These are phyloP conservation scores for Bovichtus variegatus DNA, from an alignment of 2,797 vertebrate species.

Conservation along the genomic window DNA sequence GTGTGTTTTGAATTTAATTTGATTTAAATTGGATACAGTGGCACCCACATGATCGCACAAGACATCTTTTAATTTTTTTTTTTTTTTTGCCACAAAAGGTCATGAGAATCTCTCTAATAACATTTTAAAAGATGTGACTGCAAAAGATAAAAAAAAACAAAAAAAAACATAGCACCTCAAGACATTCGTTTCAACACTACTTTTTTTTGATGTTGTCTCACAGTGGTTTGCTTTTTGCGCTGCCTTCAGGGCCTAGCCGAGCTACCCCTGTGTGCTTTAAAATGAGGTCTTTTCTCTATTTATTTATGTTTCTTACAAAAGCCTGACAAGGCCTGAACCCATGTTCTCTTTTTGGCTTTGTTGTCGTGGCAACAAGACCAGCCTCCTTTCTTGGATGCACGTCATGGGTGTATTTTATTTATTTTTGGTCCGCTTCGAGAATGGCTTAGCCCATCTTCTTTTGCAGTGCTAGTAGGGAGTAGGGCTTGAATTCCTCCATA, in stretches of 20 bases:
- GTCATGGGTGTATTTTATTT: slow-evolving; percentile 58
- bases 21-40: not conserved
- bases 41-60: not conserved
- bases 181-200: slow-evolving; percentile 43
- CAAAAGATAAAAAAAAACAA: slow-evolving; percentile 32
- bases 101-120: slow-evolving; percentile 43
- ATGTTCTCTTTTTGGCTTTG: slow-evolving; percentile 67
- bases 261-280: slow-evolving; percentile 71
- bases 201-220: slow-evolving; percentile 60
- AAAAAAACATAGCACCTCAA: slow-evolving; percentile 43
- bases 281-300: slow-evolving; percentile 75
- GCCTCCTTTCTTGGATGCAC: slow-evolving; percentile 32
- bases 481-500: slow-evolving; percentile 47
- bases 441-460: slow-evolving; percentile 56
- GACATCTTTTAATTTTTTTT: not conserved
- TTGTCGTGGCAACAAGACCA: slow-evolving; percentile 60
- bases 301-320: slow-evolving; percentile 81
- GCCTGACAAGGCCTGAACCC: slow-evolving; percentile 66
- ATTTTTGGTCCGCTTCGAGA: slow-evolving; percentile 27
- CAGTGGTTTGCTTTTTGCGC: slow-evolving; percentile 28
- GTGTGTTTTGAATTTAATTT: slow-evolving; percentile 10
- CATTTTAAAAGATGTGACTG: slow-evolving; percentile 26
- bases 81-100: slow-evolving; percentile 45
- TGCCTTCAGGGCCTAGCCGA: slow-evolving; percentile 53
- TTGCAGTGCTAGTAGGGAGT: slow-evolving; percentile 12